Percentiles rank a stretch among this genome's conserved stretches.
These are phyloP conservation scores for Promerops cafer DNA, from an alignment of 2,113 vertebrate species.

Conservation along the genomic window DNA sequence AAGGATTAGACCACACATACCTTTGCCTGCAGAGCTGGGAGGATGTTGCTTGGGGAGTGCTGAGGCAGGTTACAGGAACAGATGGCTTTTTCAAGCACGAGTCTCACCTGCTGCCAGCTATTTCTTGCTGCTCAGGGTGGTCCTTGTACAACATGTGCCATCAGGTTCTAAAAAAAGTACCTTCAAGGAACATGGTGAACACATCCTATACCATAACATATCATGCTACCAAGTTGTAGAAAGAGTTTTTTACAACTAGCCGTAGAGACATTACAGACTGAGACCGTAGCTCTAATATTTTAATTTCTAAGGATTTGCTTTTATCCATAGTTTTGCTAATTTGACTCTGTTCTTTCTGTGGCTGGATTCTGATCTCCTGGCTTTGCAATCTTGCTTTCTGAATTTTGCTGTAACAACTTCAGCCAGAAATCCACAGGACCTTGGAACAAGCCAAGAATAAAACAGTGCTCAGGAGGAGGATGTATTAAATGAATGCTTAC, in stretches of 20 bases:
- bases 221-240: accelerated
- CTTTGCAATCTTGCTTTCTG: not conserved
- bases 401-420: not conserved
- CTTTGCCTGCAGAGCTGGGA: not conserved
- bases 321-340: not conserved
- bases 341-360: not conserved
- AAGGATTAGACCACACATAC: not conserved
- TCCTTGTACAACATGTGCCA: slow-evolving; percentile 1
- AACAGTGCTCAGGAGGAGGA: not conserved
- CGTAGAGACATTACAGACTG: not conserved
- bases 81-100: slow-evolving; percentile 19
- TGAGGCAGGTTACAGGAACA: slow-evolving; percentile 12
- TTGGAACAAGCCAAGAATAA: not conserved
- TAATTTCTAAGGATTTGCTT: not conserved
- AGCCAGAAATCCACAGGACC: not conserved
- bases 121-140: not conserved
- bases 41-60: not conserved
- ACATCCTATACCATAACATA: not conserved
- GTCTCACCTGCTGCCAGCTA: slow-evolving; percentile 43
- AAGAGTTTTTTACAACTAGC: not conserved
- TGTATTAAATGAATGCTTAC: not conserved
- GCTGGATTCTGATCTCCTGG: not conserved
- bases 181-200: not conserved
- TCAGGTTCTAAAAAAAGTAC: not conserved
- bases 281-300: not conserved